Evolutionary conservation across 2,113 vertebrate genomes (phyloP).

Genomic region (Onychorhynchus coronatus): DNA sequence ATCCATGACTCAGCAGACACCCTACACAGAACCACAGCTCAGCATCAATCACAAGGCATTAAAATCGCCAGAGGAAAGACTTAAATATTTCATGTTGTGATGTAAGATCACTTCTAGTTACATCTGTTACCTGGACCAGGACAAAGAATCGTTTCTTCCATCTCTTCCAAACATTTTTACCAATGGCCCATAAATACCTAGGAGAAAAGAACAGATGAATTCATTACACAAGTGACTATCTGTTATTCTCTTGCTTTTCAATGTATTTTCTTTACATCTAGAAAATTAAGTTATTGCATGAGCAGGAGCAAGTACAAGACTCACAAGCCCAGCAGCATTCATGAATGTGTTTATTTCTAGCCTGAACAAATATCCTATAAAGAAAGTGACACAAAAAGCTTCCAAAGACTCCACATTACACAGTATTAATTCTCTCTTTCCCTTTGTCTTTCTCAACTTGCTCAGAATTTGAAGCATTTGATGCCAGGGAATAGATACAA

Average conservation of each 20-base stretch:
- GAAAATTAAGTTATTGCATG: background rate
- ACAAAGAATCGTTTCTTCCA: constrained; percentile 99
- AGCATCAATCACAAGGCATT: background rate
- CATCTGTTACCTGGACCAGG: constrained; percentile 90
- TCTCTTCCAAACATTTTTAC: constrained; percentile 99
- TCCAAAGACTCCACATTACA: background rate
- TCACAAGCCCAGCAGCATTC: background rate
- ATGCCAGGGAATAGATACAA: background rate
- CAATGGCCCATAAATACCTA: constrained; percentile 96
- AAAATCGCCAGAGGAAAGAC: background rate
- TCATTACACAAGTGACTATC: background rate
- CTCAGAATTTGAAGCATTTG: background rate
- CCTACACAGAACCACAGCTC: background rate
- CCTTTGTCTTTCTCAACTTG: background rate
- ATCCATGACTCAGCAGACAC: background rate
- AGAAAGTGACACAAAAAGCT: background rate
- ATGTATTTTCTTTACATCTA: background rate
- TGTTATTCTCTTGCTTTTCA: background rate
- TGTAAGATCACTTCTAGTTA: constrained; percentile 22
- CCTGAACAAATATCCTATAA: background rate
- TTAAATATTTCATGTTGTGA: background rate
- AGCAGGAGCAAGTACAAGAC: background rate
- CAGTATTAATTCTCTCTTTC: background rate
- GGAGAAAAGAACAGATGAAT: constrained; percentile 13
- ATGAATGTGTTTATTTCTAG: background rate